Percentiles rank a stretch among this genome's conserved stretches.
These are phyloP conservation scores for Dicranocentrus wangi DNA, from an alignment of 2,888 invertebrate species.

Conservation along the genomic window DNA sequence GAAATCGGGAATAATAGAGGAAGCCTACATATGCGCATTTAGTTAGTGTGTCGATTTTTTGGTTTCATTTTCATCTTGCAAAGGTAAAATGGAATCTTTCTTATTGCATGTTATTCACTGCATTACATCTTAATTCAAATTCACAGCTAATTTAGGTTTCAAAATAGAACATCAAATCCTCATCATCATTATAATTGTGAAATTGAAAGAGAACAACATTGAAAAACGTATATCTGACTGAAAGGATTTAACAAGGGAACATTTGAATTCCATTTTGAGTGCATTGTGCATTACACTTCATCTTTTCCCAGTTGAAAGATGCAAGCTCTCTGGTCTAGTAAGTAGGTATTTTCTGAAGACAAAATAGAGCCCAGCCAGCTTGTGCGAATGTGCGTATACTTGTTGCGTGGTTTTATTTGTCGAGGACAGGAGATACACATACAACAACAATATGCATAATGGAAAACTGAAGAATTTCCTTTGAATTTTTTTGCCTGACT, in stretches of 20 bases:
- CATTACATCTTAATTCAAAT: slow-evolving; percentile 3
- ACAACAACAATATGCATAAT: too few species aligned
- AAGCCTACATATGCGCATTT: background rate
- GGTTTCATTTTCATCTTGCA: slow-evolving; percentile 24
- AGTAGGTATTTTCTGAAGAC: too few species aligned
- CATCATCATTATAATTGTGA: slow-evolving; percentile 5
- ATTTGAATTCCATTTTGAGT: background rate
- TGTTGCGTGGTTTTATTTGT: slow-evolving; percentile 37
- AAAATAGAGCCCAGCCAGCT: too few species aligned
- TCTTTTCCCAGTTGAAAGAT: background rate
- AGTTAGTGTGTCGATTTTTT: slow-evolving; percentile 13
- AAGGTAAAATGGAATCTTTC: background rate
- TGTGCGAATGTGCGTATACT: slow-evolving; percentile 6
- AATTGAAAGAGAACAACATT: background rate
- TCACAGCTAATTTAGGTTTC: slow-evolving; percentile 16
- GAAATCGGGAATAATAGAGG: background rate
- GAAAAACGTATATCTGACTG: background rate
- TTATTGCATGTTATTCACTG: slow-evolving; percentile 11
- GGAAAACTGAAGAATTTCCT: slow-evolving; percentile 13
- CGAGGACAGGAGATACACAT: too few species aligned
- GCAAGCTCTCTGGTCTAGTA: too few species aligned
- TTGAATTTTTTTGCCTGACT: slow-evolving; percentile 48
- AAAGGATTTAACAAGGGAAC: background rate
- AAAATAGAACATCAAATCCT: slow-evolving; percentile 25
- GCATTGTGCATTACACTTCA: background rate